Percentiles rank a stretch among this genome's conserved stretches.
These are phyloP conservation scores for Scolanthus callimorphus DNA, from an alignment of 92 coral and sea anemone genomes.

Conservation along the genomic window DNA sequence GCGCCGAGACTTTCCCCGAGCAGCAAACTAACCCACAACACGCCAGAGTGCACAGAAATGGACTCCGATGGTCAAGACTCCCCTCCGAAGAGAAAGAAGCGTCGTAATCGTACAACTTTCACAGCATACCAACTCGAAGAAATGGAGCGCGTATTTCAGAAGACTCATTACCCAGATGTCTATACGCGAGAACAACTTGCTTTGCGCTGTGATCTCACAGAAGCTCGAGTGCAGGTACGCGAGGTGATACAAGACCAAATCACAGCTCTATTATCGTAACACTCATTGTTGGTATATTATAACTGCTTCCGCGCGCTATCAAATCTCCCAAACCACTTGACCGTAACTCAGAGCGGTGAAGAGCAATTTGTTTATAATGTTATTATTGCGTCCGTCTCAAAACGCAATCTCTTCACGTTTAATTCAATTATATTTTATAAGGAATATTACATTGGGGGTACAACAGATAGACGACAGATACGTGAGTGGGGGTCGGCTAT, in stretches of 20 bases:
- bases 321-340: neutral
- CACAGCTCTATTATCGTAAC: too few species aligned
- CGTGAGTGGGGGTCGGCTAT: too few species aligned
- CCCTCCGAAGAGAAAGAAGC: constrained; percentile 92
- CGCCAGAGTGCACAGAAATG: constrained; percentile 80
- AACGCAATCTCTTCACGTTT: constrained; percentile 21
- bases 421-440: constrained; percentile 22
- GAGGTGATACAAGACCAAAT: too few species aligned
- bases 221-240: constrained; percentile 95
- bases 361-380: constrained; percentile 9
- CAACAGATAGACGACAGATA: constrained; percentile 2
- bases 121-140: constrained; percentile 99
- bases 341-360: constrained; percentile 1
- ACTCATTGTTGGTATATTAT: too few species aligned
- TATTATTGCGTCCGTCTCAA: constrained; percentile 5
- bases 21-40: constrained; percentile 56
- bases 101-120: constrained; percentile 95
- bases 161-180: constrained; percentile 98
- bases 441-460: neutral
- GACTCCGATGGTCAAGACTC: constrained; percentile 74
- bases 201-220: constrained; percentile 93
- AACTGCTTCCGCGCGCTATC: too few species aligned
- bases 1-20: constrained; percentile 31
- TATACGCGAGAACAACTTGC: constrained; percentile 98
- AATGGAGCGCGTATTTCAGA: constrained; percentile 98